phyloP scores from a whole-genome alignment of 2,888 invertebrate genomes.

The Cerceris ruficornis region DNA sequence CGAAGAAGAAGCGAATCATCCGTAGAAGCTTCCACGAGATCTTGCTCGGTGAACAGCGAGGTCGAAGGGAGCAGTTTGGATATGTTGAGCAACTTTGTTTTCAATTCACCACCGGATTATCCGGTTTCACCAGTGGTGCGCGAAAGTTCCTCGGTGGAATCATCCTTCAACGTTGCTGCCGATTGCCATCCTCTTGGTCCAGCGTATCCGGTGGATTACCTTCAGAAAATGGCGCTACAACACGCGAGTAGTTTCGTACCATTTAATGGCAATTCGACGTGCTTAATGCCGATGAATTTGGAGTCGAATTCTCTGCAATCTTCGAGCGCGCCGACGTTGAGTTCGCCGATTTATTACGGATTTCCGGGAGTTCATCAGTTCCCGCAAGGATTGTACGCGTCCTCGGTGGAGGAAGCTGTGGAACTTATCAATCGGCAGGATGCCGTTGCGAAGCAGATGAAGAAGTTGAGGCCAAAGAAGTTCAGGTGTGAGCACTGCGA shows the following conservation, averaged over 20 bases:
- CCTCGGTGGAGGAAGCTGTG: conserved; percentile 69
- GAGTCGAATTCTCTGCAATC: background rate
- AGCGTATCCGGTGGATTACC: background rate
- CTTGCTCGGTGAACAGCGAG: conserved; percentile 44
- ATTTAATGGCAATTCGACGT: background rate
- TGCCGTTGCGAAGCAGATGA: conserved; percentile 73
- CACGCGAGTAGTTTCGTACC: background rate
- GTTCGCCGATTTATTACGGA: conserved; percentile 12
- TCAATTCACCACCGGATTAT: conserved; percentile 16
- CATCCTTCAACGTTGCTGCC: background rate
- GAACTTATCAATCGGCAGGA: conserved; percentile 73
- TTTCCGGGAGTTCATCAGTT: conserved; percentile 3
- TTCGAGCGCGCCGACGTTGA: conserved; percentile 11
- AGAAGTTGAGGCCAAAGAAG: conserved; percentile 93
- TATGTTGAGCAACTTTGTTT: conserved; percentile 54
- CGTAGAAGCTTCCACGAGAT: conserved; percentile 19
- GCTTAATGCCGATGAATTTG: background rate
- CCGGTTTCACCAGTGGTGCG: background rate
- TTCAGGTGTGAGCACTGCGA: conserved; percentile 95
- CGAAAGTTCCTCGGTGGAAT: background rate
- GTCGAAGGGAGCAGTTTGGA: conserved; percentile 42
- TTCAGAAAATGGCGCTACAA: conserved; percentile 1
- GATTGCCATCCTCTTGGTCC: background rate
- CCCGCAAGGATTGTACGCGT: conserved; percentile 14
- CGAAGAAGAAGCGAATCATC: conserved; percentile 25